Conservation (phyloP, 2,888 invertebrate species). For the Homarus gammarus region DNA sequence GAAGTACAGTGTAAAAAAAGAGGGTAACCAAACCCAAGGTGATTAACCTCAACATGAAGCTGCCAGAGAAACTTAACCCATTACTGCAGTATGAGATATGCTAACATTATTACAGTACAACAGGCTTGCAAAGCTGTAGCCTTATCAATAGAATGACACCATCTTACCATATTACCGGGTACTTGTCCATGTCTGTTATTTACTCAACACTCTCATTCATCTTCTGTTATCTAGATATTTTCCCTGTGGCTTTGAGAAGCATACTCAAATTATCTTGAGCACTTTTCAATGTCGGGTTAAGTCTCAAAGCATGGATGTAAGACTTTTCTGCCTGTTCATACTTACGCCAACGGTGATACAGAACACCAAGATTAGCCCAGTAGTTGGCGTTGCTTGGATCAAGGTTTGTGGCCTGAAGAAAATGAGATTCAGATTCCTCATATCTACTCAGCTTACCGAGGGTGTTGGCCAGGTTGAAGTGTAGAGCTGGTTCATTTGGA, state of each 20-base stretch:
- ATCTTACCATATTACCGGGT: neutral
- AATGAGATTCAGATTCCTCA: constrained; percentile 89
- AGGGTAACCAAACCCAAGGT: neutral
- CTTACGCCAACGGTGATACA: constrained; percentile 87
- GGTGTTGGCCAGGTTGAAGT: constrained; percentile 93
- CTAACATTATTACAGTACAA: neutral
- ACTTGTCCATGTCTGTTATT: neutral
- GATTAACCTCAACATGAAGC: neutral
- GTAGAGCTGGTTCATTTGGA: constrained; percentile 87
- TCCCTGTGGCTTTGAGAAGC: constrained; percentile 71
- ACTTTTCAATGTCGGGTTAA: constrained; percentile 69
- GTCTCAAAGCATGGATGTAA: constrained; percentile 68
- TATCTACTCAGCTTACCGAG: constrained; percentile 90
- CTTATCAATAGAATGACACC: too few species aligned
- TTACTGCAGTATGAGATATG: neutral
- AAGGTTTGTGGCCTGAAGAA: constrained; percentile 86
- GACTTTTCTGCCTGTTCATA: constrained; percentile 73
- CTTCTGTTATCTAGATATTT: constrained; percentile 60
- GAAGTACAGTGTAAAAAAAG: too few species aligned
- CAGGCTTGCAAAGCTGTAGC: neutral
- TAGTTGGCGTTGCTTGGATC: constrained; percentile 87
- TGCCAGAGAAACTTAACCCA: neutral
- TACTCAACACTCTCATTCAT: neutral
- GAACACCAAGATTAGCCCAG: constrained; percentile 92
- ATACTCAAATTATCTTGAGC: constrained; percentile 74